Conservation (phyloP, 2,888 invertebrate genomes). For the Adelphocoris suturalis region DNA sequence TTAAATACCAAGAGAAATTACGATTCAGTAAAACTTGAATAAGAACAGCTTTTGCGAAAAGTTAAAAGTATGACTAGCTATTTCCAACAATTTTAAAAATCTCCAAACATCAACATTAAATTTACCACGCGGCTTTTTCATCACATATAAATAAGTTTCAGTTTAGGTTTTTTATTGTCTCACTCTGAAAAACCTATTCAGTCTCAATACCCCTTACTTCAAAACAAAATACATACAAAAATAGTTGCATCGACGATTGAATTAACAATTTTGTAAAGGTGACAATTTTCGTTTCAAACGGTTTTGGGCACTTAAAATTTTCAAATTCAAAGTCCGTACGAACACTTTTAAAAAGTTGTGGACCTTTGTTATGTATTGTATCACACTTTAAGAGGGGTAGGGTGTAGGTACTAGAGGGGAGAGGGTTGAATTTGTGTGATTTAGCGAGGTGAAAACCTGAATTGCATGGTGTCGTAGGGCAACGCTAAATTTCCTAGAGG, state of each 20-base stretch:
- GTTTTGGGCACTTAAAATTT: background rate
- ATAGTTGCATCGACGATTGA: slow-evolving; percentile 11
- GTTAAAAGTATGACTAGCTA: slow-evolving; percentile 69
- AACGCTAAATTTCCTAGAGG: slow-evolving; percentile 82
- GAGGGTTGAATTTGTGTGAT: background rate
- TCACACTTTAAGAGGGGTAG: slow-evolving; percentile 47
- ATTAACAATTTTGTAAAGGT: background rate
- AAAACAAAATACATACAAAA: slow-evolving; percentile 7
- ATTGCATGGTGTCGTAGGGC: slow-evolving; percentile 80
- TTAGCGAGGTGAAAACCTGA: slow-evolving; percentile 78
- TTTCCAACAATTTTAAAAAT: slow-evolving; percentile 68
- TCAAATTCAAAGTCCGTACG: background rate
- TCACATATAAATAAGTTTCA: slow-evolving; percentile 70
- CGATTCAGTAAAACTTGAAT: slow-evolving; percentile 46
- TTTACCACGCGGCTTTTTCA: slow-evolving; percentile 61
- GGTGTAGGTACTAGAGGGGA: slow-evolving; percentile 3
- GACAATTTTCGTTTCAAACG: slow-evolving; percentile 38
- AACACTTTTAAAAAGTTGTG: slow-evolving; percentile 10
- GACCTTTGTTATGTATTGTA: slow-evolving; percentile 22
- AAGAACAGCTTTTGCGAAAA: slow-evolving; percentile 43
- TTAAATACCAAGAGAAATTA: slow-evolving; percentile 1
- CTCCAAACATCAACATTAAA: slow-evolving; percentile 64
- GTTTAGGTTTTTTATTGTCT: slow-evolving; percentile 49
- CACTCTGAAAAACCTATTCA: slow-evolving; percentile 68
- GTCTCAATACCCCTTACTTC: slow-evolving; percentile 68